phyloP scores from a whole-genome alignment of 2,113 vertebrate genomes.

The Marcusenius ussheri region DNA sequence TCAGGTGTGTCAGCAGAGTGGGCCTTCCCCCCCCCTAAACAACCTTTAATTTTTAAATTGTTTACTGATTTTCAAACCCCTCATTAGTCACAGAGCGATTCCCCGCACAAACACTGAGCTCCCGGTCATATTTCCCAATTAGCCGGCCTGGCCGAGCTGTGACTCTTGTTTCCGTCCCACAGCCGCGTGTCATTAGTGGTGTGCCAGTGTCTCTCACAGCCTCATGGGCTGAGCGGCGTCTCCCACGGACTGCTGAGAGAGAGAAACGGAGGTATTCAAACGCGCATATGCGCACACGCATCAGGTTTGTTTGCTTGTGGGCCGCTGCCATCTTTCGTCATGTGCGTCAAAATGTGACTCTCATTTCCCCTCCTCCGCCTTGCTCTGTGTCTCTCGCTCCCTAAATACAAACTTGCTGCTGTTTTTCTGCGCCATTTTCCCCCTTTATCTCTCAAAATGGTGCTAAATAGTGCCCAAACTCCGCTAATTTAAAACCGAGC shows the following conservation, averaged over 20 bases:
- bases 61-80: conserved; percentile 43
- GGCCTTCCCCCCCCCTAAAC: background rate
- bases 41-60: conserved; percentile 42
- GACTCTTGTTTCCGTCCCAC: conserved; percentile 48
- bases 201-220: conserved; percentile 36
- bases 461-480: background rate
- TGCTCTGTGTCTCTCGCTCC: background rate
- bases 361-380: background rate
- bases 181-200: conserved; percentile 35
- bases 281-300: background rate
- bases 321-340: background rate
- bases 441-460: background rate
- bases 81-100: conserved; percentile 58
- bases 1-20: background rate
- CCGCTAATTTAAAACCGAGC: background rate
- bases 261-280: background rate
- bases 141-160: conserved; percentile 55
- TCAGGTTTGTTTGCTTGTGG: background rate
- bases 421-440: background rate
- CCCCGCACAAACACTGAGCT: conserved; percentile 57
- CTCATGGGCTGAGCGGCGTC: background rate
- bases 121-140: conserved; percentile 58
- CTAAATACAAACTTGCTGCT: background rate
- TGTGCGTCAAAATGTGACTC: background rate
- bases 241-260: background rate